Base-by-base conservation (phyloP, 2,888 invertebrate species). In the Dryobota labecula region DNA sequence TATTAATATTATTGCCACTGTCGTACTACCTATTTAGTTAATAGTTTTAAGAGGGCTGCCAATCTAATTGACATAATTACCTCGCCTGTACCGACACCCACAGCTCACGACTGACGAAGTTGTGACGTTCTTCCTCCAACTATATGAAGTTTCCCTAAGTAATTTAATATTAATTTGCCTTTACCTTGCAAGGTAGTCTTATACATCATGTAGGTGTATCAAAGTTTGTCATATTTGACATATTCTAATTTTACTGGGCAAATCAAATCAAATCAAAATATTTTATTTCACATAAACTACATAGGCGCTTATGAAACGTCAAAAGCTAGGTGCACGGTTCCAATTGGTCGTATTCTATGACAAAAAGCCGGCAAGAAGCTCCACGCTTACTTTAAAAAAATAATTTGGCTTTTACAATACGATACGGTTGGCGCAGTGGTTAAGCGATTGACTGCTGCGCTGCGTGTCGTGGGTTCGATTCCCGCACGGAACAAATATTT, bases 191-290 rank as follows among this genome's bases (percentile, higher is more conserved):
- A n/a, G n/a, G 7, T 4, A 27, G 7, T 38, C 11, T 20, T 30
- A 13, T 47, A 24, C 8, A 8, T 8, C 6, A 27, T 9, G 36
- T 43, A 18, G 51, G 54, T 56, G 38, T 38, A 3, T 13, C 5
- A 13, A 69, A 58, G 4, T 76, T 47, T 4, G 24, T 18, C 1
- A 43, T 54, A n/a, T 69, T 20, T 54, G 45, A 36, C 49, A 54
- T 38, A 43, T 30, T 63, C 13, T 6, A 61, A 61, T 51, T 30
- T 61, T 30, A 51, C 15, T 38, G 6, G 9, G 45, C 9, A 47
- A 47, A n/a, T n/a, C 9, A 2, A 45, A n/a, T 45, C 45, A 8
- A 47, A 47, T 11, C n/a, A 47, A 47, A n/a, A n/a, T n/a, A 47
- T n/a, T 24, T n/a, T 47, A n/a, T 47, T 47, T 47, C 47, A 47